phyloP scores from a whole-genome alignment of 37 sponge, comb jelly and placozoan genomes.

The Ephydatia muelleri region DNA sequence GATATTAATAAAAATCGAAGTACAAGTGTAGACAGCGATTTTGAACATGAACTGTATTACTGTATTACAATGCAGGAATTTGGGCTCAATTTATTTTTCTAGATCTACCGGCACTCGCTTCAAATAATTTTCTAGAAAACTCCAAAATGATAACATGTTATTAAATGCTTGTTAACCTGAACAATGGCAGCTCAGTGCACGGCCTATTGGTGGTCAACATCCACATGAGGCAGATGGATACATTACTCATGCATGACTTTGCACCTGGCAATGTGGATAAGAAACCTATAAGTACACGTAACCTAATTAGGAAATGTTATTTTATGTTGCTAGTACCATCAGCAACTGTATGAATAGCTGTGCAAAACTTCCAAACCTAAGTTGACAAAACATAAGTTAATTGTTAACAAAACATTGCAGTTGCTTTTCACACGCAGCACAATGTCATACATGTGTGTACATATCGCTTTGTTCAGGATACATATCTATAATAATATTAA shows the following conservation, averaged over 20 bases:
- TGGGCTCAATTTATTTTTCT: neutral
- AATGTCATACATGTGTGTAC: constrained; percentile 1
- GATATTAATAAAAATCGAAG: constrained; percentile 1
- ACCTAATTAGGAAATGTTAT: constrained; percentile 1
- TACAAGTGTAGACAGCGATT: neutral
- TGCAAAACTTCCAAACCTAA: neutral
- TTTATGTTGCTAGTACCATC: constrained; percentile 1
- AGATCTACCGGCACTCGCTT: neutral
- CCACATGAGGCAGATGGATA: neutral
- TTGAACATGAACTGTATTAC: constrained; percentile 1
- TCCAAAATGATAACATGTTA: neutral
- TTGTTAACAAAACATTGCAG: neutral
- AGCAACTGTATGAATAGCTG: neutral
- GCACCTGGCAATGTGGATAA: neutral
- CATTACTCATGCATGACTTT: neutral
- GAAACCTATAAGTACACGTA: constrained; percentile 1
- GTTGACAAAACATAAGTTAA: constrained; percentile 1
- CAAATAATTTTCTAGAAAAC: neutral
- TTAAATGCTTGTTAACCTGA: neutral
- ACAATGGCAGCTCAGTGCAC: neutral
- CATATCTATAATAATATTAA: constrained; percentile 1
- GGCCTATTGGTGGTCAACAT: neutral
- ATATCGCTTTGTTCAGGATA: constrained; percentile 1
- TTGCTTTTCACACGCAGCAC: constrained; percentile 1
- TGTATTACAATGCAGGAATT: constrained; percentile 1